These are phyloP conservation scores for Notolabrus celidotus DNA, from an alignment of 2,797 vertebrate genomes.

Conservation along the genomic window DNA sequence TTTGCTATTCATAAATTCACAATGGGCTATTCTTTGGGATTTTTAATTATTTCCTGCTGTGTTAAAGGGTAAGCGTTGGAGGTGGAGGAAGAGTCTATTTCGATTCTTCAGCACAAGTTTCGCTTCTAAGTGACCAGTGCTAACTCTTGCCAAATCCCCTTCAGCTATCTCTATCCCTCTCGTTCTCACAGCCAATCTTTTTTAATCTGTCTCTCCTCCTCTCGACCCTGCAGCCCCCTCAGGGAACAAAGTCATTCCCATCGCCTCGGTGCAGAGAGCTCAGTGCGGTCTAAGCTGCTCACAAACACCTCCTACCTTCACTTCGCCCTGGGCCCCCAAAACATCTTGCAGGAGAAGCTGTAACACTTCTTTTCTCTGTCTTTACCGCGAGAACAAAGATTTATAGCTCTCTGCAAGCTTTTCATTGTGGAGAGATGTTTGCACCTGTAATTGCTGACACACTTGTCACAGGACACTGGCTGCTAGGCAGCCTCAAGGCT, in stretches of 20 bases:
- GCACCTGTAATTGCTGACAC: slow-evolving; percentile 57
- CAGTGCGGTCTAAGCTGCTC: slow-evolving; percentile 45
- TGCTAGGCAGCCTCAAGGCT: slow-evolving; percentile 18
- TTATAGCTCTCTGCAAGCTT: slow-evolving; percentile 45
- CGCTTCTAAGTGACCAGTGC: slow-evolving; percentile 30
- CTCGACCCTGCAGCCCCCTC: slow-evolving; percentile 33
- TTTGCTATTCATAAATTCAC: slow-evolving; percentile 71
- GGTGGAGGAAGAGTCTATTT: slow-evolving; percentile 32
- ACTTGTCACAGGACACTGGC: slow-evolving; percentile 31
- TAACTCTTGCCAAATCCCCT: slow-evolving; percentile 35
- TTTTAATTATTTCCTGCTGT: slow-evolving; percentile 60
- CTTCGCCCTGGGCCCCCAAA: slow-evolving; percentile 44
- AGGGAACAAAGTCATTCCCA: slow-evolving; percentile 57
- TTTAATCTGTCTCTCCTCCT: slow-evolving; percentile 56
- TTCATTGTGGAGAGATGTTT: slow-evolving; percentile 34
- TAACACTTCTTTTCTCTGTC: slow-evolving; percentile 14
- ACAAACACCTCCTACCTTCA: slow-evolving; percentile 53
- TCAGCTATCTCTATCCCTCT: slow-evolving; percentile 43
- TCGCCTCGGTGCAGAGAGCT: slow-evolving; percentile 40
- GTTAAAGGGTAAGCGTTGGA: slow-evolving; percentile 60
- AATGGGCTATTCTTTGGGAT: slow-evolving; percentile 52
- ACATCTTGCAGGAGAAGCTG: slow-evolving; percentile 30
- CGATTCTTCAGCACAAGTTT: slow-evolving; percentile 36
- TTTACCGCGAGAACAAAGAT: slow-evolving; percentile 49
- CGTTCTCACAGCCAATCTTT: slow-evolving; percentile 36